Conservation (phyloP, 2,113 vertebrate genomes). For the Leptodactylus fuscus region DNA sequence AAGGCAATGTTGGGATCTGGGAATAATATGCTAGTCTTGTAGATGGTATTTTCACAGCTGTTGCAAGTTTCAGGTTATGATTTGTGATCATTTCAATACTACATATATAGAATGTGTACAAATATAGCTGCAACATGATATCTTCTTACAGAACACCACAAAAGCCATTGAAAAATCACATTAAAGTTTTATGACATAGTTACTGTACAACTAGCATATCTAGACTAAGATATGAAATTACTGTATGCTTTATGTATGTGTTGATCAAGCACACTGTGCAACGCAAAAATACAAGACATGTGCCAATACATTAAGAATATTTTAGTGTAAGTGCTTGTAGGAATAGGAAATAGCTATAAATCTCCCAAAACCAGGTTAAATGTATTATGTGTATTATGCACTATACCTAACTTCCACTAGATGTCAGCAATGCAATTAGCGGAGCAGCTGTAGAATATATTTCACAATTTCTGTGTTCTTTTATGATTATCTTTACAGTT, state of each 20-base stretch:
- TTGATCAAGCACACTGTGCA: background rate
- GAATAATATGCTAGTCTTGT: background rate
- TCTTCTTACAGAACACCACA: too few species aligned
- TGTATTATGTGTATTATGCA: background rate
- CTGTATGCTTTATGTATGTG: background rate
- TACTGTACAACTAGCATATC: too few species aligned
- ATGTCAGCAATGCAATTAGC: slow-evolving; percentile 12
- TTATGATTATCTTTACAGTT: too few species aligned
- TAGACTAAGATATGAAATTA: too few species aligned
- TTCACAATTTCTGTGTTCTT: background rate
- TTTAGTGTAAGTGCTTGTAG: background rate
- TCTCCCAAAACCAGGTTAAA: too few species aligned
- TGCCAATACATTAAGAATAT: background rate
- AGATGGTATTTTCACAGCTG: background rate
- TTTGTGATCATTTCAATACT: background rate
- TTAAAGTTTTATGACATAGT: too few species aligned
- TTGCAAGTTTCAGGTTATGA: background rate
- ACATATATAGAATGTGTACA: background rate
- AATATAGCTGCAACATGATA: too few species aligned
- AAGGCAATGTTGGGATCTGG: slow-evolving; percentile 12
- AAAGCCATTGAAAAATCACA: too few species aligned
- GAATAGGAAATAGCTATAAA: background rate
- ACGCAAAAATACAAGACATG: background rate
- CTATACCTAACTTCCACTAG: background rate
- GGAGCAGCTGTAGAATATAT: background rate